Base-by-base conservation (phyloP, 2,113 vertebrate genomes). In the Ivindomyrus marchei region DNA sequence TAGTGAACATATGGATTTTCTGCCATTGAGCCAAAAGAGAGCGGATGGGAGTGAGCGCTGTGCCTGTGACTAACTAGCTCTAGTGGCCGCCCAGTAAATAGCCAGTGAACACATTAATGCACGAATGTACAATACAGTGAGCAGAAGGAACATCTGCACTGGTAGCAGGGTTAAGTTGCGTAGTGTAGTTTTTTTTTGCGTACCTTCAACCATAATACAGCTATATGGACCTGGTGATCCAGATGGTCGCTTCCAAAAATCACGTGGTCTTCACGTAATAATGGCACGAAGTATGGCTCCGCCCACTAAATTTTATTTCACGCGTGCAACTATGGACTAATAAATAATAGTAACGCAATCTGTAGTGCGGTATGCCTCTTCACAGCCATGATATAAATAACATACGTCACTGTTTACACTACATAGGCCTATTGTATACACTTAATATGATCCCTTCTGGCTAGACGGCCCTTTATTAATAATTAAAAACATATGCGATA, bases 1-100 rank as follows among this genome's bases (percentile, higher is more conserved):
- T 92, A 95, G 95, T 96, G 96, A 95, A 93, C 91, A 93, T 96
- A 97, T 97, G 92, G 96, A 97, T 97, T 97, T 97, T 95, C 96
- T 96, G 96, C 95, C 96, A 96, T 92, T 95, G 95, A 94, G 94
- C 93, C 95, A 45, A 88, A 88, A 19, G n/a, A 62, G 88, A 36
- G 88, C 24, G 53, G 19, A 36, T 47, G n/a, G 74, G 17, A 42
- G 45, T 36, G 85, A 45, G 62, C 17, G 39, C 77, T 4, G 9
- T n/a, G 52, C 49, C 8, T 88, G 90, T 39, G 80, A 89, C 66
- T 42, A 45, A 74, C n/a, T 77, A n/a, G 83, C 17, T 62, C 10
- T 31, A 50, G 19, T 42, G 21, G 36, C 88, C 84, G 88, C 77
- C 74, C 50, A 49, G 90, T 88, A 90, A 89, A 90, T 80, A 86